Percentiles rank a stretch among this genome's conserved stretches.
Evolutionary conservation across 2,888 invertebrate species (phyloP).

Genomic region (Drosophila anomelani): DNA sequence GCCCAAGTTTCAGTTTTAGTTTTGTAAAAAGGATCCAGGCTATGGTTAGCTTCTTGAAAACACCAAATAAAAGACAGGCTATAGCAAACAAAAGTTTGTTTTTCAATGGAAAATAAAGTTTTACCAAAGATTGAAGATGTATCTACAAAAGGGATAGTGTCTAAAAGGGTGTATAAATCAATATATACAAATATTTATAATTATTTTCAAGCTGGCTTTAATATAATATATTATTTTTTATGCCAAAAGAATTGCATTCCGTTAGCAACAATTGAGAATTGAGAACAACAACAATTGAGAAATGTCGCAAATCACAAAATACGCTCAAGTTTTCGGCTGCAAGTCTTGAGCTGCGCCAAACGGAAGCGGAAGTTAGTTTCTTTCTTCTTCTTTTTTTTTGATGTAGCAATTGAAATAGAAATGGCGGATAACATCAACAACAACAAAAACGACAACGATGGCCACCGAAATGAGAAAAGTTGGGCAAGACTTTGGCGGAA

Average conservation of each 20-base stretch:
- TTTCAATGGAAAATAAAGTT: constrained; percentile 3
- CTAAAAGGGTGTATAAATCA: background rate
- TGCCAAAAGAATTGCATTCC: background rate
- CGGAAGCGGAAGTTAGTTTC: constrained; percentile 70
- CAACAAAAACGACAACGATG: constrained; percentile 26
- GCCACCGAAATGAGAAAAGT: constrained; percentile 70
- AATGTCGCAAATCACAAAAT: constrained; percentile 12
- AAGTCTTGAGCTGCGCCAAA: constrained; percentile 59
- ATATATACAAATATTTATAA: constrained; percentile 1
- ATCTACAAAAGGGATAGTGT: background rate
- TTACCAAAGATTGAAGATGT: background rate
- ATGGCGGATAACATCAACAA: constrained; percentile 50
- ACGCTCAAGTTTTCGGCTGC: constrained; percentile 18
- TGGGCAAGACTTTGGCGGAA: constrained; percentile 58
- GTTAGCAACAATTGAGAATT: constrained; percentile 5
- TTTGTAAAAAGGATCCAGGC: background rate
- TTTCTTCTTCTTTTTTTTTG: constrained; percentile 43
- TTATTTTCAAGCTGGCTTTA: background rate
- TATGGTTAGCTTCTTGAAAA: background rate
- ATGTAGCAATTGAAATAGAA: constrained; percentile 70
- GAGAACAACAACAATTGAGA: constrained; percentile 10
- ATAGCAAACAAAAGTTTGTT: constrained; percentile 8
- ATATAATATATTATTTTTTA: too few relatives aligned
- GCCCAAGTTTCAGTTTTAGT: constrained; percentile 5
- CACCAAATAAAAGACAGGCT: background rate